Percentiles rank a stretch among this genome's conserved stretches.
These are phyloP conservation scores for Chymomyza costata DNA, from an alignment of 1,140 invertebrate species.

Conservation along the genomic window DNA sequence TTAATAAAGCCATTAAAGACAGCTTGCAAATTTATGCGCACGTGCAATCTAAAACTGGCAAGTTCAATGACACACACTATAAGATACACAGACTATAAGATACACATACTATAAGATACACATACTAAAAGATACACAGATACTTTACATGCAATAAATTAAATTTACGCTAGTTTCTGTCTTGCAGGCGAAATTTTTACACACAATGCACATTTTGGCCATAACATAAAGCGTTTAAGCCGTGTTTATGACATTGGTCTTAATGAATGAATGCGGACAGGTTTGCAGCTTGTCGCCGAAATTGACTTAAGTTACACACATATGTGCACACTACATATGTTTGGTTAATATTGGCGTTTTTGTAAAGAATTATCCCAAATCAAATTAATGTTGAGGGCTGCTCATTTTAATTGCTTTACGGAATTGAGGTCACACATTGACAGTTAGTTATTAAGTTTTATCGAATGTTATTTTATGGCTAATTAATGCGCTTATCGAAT, in stretches of 20 bases:
- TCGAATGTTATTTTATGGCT: slow-evolving; percentile 36
- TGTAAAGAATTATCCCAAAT: slow-evolving; percentile 47
- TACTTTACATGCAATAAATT: too few species aligned
- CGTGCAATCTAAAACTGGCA: neutral
- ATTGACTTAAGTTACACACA: neutral
- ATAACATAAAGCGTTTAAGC: too few species aligned
- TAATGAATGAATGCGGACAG: neutral
- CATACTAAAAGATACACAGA: too few species aligned
- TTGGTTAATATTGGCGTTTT: slow-evolving; percentile 32
- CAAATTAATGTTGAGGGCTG: slow-evolving; percentile 29
- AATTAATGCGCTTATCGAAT: slow-evolving; percentile 56
- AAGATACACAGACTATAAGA: too few species aligned
- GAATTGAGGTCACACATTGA: neutral
- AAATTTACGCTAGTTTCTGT: too few species aligned
- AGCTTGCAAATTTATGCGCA: neutral
- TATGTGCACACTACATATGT: too few species aligned
- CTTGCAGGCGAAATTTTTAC: too few species aligned
- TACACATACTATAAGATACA: too few species aligned
- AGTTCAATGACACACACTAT: neutral
- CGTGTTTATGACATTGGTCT: too few species aligned
- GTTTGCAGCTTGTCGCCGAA: neutral
- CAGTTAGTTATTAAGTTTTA: slow-evolving; percentile 42
- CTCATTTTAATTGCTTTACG: slow-evolving; percentile 23
- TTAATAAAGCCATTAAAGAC: neutral
- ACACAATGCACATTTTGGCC: too few species aligned